Conservation (phyloP, 2,888 invertebrate genomes). For the Orchesellides sinensis region DNA sequence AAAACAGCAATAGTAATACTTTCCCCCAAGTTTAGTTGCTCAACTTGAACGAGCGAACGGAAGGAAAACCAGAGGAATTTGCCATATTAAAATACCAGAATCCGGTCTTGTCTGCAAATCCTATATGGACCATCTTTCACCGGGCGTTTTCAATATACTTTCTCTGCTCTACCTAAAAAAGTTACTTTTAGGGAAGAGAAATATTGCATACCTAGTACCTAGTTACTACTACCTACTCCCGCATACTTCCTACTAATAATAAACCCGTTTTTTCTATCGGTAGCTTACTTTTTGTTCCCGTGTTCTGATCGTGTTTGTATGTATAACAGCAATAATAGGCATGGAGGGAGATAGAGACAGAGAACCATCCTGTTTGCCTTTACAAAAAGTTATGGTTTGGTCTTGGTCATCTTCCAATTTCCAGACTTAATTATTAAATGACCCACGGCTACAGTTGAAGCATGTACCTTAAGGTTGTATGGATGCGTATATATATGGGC, state of each 20-base stretch:
- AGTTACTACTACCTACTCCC: constrained; percentile 11
- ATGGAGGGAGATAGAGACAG: no score
- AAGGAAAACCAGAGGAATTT: constrained; percentile 72
- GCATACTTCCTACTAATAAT: background rate
- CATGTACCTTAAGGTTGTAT: no score
- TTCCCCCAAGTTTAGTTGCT: constrained; percentile 19
- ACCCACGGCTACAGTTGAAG: constrained; percentile 73
- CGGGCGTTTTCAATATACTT: constrained; percentile 3
- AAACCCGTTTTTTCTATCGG: constrained; percentile 39
- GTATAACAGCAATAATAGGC: no score
- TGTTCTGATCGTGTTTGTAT: background rate
- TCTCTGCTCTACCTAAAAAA: constrained; percentile 8
- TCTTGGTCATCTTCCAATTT: constrained; percentile 74
- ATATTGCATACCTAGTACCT: constrained; percentile 25
- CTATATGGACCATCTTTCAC: constrained; percentile 21
- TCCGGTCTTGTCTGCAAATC: constrained; percentile 51
- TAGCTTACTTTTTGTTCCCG: background rate
- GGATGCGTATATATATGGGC: no score
- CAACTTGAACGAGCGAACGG: constrained; percentile 29
- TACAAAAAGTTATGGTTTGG: constrained; percentile 47
- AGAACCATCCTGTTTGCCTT: background rate
- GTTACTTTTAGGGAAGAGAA: constrained; percentile 39
- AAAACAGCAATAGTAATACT: constrained; percentile 26
- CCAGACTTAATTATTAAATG: constrained; percentile 75
- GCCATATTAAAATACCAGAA: constrained; percentile 75